Evolutionary conservation across 2,113 vertebrate species (phyloP).

Genomic region (Tragelaphus strepsiceros): DNA sequence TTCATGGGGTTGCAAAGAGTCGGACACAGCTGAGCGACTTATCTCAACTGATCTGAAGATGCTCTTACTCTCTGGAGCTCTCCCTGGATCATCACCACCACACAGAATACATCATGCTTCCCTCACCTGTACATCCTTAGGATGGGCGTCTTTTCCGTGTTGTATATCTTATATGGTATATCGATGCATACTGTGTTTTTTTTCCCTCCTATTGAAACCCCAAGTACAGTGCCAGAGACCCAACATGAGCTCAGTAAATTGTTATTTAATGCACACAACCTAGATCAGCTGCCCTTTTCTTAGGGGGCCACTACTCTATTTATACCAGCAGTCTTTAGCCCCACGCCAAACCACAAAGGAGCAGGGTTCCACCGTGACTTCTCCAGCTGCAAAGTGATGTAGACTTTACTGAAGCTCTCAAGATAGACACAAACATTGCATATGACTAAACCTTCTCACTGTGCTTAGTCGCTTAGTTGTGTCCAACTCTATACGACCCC

Average conservation of each 20-base stretch:
- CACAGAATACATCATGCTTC: neutral
- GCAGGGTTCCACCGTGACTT: neutral
- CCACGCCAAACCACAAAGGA: neutral
- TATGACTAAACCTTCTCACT: neutral
- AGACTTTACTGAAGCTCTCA: neutral
- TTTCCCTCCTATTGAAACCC: neutral
- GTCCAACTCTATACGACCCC: neutral
- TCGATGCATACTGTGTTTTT: neutral
- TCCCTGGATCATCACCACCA: neutral
- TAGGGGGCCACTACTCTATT: neutral
- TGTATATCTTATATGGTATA: neutral
- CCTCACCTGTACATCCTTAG: neutral
- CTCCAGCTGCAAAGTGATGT: neutral
- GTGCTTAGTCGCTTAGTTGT: neutral
- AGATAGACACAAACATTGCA: neutral
- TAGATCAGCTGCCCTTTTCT: neutral
- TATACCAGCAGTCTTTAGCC: neutral
- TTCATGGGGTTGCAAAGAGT: too few species aligned
- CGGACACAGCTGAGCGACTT: too few species aligned
- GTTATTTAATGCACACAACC: neutral
- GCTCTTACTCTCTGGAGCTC: neutral
- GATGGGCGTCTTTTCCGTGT: neutral
- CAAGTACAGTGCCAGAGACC: neutral
- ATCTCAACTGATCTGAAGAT: neutral
- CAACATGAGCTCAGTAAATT: neutral